Evolutionary conservation across 1,140 invertebrate genomes (phyloP), one percentile per base, ranked within the genome.

Genomic region (Homalodisca vitripennis): DNA sequence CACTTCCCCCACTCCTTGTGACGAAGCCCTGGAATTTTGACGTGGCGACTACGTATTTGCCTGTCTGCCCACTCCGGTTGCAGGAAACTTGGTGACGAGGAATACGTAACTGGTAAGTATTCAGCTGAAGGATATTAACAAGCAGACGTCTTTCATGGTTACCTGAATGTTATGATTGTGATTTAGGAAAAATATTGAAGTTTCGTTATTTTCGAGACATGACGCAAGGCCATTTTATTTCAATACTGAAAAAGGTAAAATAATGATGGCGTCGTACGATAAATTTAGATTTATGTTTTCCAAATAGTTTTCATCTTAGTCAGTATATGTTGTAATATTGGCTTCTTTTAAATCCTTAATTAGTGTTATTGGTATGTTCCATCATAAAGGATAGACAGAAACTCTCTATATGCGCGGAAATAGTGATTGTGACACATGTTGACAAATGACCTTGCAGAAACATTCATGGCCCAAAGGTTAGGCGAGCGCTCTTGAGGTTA

Each of bases 21-120:
- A 93, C 91, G 91, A 92, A 89, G 88, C 87, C 87, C 87, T 88
- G 88, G 88, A 89, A 88, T 88, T 88, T 93, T 93, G 91, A 93
- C 91, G 91, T 93, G 90, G 90, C 90, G 90, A 89, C 90, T 92
- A 93, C 91, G 91, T 92, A 92, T 90, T 86, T 87, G 89, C 86
- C 86, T 86, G 84, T 88, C 91, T 91, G 88, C 89, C 91, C 91
- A 92, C 89, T 93, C 90, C 88, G 88, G 88, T 90, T 88, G 88
- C 90, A 89, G 89, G 89, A 91, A 91, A 92, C 84, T 90, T 89
- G 88, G 90, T 92, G 90, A 92, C 91, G 91, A 92, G 88, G 89
- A 92, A 91, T 92, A 92, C 91, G 91, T 92, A 93, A 92, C 72
- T 71, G 66, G 70, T 71, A 71, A 71, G 70, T 67, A 67, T 67